phyloP scores from a whole-genome alignment of 2,113 vertebrate species.

The Plotosus lineatus region DNA sequence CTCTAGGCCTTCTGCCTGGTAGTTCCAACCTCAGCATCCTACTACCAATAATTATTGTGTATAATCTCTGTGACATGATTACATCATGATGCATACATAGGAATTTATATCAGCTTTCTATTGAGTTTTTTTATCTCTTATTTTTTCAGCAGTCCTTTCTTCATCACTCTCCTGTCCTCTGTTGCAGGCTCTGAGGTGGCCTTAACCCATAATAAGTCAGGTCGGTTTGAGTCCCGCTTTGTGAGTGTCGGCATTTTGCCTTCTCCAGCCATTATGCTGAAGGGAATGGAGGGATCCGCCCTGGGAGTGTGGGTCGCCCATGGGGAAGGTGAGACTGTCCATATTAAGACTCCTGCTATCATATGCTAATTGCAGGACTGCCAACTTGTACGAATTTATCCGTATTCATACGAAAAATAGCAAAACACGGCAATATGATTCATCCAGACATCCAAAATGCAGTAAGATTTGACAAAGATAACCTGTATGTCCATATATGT shows the following conservation, averaged over 20 bases:
- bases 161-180: not conserved
- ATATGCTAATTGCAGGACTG: no score
- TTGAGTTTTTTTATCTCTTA: not conserved
- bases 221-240: slow-evolving; percentile 87
- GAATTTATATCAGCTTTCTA: not conserved
- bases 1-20: no score
- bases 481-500: no score
- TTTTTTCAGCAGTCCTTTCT: not conserved
- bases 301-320: slow-evolving; percentile 90
- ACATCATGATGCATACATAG: not conserved
- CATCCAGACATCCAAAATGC: no score
- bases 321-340: slow-evolving; percentile 78
- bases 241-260: slow-evolving; percentile 78
- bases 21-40: no score
- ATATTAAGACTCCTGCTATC: not conserved
- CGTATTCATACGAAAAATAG: no score
- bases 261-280: slow-evolving; percentile 82
- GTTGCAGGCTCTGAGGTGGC: slow-evolving; percentile 66
- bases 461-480: no score
- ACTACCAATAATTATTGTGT: no score
- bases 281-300: slow-evolving; percentile 83
- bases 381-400: no score
- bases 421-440: no score
- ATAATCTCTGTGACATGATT: not conserved
- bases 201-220: slow-evolving; percentile 81